A percentile compares a stretch with the other conserved stretches of the same genome.
Conservation (phyloP, 2,797 vertebrate species). For the Rhadinocentrus ornatus region DNA sequence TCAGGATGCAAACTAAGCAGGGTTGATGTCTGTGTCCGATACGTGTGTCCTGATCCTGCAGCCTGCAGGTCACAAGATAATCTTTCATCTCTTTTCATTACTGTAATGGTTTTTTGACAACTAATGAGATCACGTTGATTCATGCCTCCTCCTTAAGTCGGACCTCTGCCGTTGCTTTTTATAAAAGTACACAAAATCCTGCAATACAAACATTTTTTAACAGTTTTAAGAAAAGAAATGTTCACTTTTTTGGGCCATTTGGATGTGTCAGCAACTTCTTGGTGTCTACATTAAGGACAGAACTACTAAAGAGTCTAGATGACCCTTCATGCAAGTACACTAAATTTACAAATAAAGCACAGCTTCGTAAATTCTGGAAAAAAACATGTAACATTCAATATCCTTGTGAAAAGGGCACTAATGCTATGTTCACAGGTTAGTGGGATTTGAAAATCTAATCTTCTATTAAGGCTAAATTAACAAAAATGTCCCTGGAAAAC, state of each 20-base stretch:
- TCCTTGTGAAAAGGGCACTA: too few species aligned
- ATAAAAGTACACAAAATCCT: not conserved
- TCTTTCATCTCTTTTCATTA: constrained; percentile 7
- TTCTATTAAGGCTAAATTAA: too few species aligned
- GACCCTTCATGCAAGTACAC: not conserved
- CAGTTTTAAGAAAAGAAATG: not conserved
- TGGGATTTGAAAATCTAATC: too few species aligned
- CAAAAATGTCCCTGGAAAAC: too few species aligned
- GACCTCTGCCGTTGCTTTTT: not conserved
- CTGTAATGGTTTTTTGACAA: constrained; percentile 5
- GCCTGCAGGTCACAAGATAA: not conserved
- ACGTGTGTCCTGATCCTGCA: not conserved
- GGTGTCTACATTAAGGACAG: not conserved
- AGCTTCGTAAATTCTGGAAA: too few species aligned
- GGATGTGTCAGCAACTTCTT: not conserved
- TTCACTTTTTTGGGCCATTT: not conserved
- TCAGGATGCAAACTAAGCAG: not conserved
- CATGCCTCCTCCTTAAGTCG: not conserved
- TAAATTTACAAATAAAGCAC: not conserved
- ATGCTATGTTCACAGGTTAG: too few species aligned
- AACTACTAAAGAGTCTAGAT: not conserved
- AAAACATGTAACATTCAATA: too few species aligned
- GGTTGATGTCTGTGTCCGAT: not conserved
- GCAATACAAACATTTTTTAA: not conserved
- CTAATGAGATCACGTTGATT: constrained; percentile 3